These are phyloP conservation scores for Malurus elegans DNA, from an alignment of 2,113 vertebrate genomes.

Conservation along the genomic window DNA sequence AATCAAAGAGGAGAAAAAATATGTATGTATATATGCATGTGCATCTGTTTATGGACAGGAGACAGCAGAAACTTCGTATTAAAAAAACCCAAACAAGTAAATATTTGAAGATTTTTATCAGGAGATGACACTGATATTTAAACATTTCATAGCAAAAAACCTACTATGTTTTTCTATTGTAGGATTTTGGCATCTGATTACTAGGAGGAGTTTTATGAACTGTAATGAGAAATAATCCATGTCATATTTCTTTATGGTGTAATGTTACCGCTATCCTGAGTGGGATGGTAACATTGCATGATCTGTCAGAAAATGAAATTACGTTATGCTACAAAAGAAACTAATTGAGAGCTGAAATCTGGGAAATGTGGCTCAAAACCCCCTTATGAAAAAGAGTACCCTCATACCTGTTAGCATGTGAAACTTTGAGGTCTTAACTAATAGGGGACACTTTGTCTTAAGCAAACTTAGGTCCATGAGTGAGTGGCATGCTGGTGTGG, in stretches of 20 bases:
- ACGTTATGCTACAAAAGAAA: background rate
- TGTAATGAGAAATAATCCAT: background rate
- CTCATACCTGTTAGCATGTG: rapidly evolving
- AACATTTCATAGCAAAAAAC: background rate
- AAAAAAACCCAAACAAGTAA: background rate
- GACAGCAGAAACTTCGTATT: background rate
- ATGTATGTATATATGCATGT: background rate
- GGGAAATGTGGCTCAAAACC: background rate
- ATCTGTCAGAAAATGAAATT: background rate
- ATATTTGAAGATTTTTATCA: background rate
- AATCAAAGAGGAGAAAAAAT: background rate
- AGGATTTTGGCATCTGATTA: background rate
- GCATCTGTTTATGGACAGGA: background rate
- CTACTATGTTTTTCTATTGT: background rate
- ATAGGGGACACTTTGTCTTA: background rate
- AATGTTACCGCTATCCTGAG: background rate
- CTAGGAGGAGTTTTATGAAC: background rate
- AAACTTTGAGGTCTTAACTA: background rate
- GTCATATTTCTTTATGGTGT: background rate
- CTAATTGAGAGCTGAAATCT: background rate
- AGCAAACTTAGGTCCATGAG: background rate
- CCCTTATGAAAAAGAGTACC: background rate
- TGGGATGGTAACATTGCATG: background rate
- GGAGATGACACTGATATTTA: background rate
- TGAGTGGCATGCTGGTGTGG: background rate